Conservation (phyloP, 2,113 vertebrate species). For the Hystrix brachyura region DNA sequence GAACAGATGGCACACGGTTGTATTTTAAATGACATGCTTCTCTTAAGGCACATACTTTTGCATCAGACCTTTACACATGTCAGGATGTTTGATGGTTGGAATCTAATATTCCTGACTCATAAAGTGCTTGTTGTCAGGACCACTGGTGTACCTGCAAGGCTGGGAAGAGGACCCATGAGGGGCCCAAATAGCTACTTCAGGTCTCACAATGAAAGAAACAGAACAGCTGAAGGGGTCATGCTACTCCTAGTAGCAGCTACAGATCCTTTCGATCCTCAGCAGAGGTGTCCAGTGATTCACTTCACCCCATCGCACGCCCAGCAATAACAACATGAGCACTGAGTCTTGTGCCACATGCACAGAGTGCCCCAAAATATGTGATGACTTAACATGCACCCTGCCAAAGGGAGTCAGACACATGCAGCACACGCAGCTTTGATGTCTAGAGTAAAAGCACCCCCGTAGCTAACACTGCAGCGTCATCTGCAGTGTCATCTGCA, state of each 20-base stretch:
- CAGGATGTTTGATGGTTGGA: neutral
- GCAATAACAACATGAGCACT: neutral
- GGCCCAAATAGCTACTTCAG: neutral
- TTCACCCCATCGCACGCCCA: neutral
- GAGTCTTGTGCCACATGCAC: neutral
- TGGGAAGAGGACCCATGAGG: neutral
- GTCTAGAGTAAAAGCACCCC: neutral
- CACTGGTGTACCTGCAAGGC: neutral
- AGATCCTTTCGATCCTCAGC: neutral
- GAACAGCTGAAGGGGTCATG: neutral
- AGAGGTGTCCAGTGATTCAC: neutral
- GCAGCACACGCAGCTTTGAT: neutral
- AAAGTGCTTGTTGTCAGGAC: slow-evolving; percentile 34
- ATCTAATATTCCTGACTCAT: neutral
- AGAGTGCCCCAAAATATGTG: neutral
- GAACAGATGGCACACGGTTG: neutral
- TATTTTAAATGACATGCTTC: slow-evolving; percentile 1
- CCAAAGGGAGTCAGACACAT: neutral
- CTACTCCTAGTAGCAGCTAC: neutral
- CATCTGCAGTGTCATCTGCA: slow-evolving; percentile 3
- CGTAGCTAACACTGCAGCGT: neutral
- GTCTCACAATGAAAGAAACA: neutral
- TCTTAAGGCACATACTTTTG: neutral
- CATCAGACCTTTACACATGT: neutral
- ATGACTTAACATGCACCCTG: neutral